phyloP scores from a whole-genome alignment of 1,140 invertebrate species.

The Meloidogyne hapla region DNA sequence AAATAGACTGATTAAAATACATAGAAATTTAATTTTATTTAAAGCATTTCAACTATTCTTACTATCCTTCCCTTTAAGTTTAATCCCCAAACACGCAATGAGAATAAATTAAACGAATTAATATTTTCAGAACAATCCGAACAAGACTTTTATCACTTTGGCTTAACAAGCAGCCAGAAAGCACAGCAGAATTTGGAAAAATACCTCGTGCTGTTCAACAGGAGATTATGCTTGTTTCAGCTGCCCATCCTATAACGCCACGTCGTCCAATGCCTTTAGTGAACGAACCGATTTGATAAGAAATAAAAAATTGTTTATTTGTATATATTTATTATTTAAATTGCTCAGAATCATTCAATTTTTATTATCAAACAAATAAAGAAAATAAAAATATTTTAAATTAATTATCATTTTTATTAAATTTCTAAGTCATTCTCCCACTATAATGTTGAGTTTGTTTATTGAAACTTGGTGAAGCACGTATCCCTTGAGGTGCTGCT shows the following conservation, averaged over 20 bases:
- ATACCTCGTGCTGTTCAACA: not conserved
- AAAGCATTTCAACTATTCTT: too few relatives aligned
- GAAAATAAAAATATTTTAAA: too few relatives aligned
- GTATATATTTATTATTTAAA: not conserved
- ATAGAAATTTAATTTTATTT: too few relatives aligned
- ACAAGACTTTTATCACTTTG: not conserved
- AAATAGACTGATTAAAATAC: too few relatives aligned
- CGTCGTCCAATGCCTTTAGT: not conserved
- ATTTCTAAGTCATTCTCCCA: not conserved
- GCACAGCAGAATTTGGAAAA: not conserved
- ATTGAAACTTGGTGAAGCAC: not conserved
- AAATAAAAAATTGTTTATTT: not conserved
- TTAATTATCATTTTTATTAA: not conserved
- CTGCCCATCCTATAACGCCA: not conserved
- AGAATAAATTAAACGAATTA: too few relatives aligned
- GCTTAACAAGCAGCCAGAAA: not conserved
- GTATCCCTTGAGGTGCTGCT: not conserved
- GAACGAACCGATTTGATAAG: not conserved
- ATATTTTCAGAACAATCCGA: not conserved
- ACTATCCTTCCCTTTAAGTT: too few relatives aligned
- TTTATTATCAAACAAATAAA: too few relatives aligned
- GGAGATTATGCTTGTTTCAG: too few relatives aligned
- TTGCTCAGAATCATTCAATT: too few relatives aligned
- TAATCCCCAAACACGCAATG: too few relatives aligned
- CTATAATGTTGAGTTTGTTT: not conserved